phyloP scores from a whole-genome alignment of 2,113 vertebrate genomes.

The Megaleporinus macrocephalus region DNA sequence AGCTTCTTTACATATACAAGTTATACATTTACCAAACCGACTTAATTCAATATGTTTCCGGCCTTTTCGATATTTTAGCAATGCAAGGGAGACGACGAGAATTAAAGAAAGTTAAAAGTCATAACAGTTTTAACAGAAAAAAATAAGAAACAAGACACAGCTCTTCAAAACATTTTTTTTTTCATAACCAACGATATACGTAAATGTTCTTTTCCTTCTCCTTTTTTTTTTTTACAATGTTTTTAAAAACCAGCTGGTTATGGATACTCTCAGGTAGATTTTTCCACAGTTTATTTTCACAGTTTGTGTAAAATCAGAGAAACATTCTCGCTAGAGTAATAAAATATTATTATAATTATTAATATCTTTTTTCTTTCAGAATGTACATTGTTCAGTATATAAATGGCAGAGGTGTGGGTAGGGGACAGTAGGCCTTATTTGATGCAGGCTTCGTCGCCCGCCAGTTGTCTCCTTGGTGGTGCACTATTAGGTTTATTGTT shows the following conservation, averaged over 20 bases:
- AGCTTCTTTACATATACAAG: slow-evolving; percentile 85
- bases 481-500: slow-evolving; percentile 18
- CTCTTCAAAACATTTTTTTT: slow-evolving; percentile 81
- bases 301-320: slow-evolving; percentile 93
- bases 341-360: slow-evolving; percentile 92
- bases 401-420: slow-evolving; percentile 81
- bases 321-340: slow-evolving; percentile 91
- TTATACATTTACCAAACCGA: slow-evolving; percentile 88
- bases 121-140: slow-evolving; percentile 83
- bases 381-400: slow-evolving; percentile 83
- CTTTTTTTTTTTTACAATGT: slow-evolving; percentile 82
- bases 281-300: slow-evolving; percentile 89
- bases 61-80: slow-evolving; percentile 76
- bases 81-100: slow-evolving; percentile 80
- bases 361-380: slow-evolving; percentile 73
- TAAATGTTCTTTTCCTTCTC: slow-evolving; percentile 78
- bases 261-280: slow-evolving; percentile 86
- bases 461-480: slow-evolving; percentile 29
- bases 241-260: slow-evolving; percentile 90
- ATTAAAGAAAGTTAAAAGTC: slow-evolving; percentile 81
- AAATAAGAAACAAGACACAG: slow-evolving; percentile 77
- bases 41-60: slow-evolving; percentile 85
- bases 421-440: slow-evolving; percentile 51
- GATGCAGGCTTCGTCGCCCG: slow-evolving; percentile 64
- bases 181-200: slow-evolving; percentile 88